Evolutionary conservation across 2,888 invertebrate genomes (phyloP).

Genomic region (Eledone cirrhosa): DNA sequence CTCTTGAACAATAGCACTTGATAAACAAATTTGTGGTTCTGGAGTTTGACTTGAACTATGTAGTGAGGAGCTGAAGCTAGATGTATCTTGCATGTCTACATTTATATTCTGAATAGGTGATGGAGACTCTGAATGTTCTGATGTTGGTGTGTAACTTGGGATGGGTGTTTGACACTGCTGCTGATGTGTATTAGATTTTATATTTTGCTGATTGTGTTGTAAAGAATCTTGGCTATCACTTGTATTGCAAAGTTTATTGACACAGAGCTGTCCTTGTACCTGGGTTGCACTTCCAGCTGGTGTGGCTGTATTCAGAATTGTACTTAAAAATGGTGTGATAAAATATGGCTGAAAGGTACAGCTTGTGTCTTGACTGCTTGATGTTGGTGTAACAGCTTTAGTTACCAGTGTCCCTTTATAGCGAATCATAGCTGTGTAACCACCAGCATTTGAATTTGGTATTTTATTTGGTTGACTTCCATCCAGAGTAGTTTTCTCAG

Average conservation of each 20-base stretch:
- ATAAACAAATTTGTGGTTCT: constrained; percentile 48
- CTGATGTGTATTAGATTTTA: constrained; percentile 36
- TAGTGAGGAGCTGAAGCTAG: background rate
- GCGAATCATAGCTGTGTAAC: constrained; percentile 63
- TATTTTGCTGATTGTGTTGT: constrained; percentile 31
- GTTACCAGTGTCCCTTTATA: constrained; percentile 81
- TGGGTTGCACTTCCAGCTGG: constrained; percentile 60
- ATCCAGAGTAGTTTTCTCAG: constrained; percentile 48
- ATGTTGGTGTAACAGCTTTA: constrained; percentile 68
- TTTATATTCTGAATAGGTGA: constrained; percentile 30
- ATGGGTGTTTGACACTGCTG: constrained; percentile 23
- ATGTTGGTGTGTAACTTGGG: constrained; percentile 29
- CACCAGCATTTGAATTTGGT: constrained; percentile 37
- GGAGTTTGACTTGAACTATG: constrained; percentile 50
- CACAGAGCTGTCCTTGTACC: constrained; percentile 39
- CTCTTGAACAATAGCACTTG: constrained; percentile 40
- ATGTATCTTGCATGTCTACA: constrained; percentile 26
- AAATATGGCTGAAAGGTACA: constrained; percentile 18
- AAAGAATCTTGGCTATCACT: constrained; percentile 28
- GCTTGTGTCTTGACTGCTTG: constrained; percentile 43
- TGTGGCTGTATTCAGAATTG: constrained; percentile 45
- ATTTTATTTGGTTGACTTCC: constrained; percentile 40
- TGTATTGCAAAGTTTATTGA: constrained; percentile 31
- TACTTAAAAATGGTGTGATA: constrained; percentile 33
- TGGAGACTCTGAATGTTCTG: constrained; percentile 27